Evolutionary conservation across 2,113 vertebrate species (phyloP).

Genomic region (Vulpes lagopus): DNA sequence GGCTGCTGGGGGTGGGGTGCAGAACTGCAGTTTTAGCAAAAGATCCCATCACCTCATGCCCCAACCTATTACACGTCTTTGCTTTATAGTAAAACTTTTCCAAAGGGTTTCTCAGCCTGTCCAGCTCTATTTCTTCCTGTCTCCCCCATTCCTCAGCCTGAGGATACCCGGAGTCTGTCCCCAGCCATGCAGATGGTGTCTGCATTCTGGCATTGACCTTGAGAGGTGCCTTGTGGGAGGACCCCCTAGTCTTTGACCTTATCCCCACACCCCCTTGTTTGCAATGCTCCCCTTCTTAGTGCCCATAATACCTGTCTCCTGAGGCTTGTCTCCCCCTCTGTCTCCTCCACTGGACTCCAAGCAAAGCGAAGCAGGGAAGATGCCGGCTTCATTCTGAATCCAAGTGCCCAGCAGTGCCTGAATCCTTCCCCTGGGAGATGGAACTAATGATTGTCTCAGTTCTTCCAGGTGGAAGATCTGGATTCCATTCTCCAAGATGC

Average conservation of each 20-base stretch:
- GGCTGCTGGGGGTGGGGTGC: neutral
- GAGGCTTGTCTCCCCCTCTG: no score
- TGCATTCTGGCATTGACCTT: neutral
- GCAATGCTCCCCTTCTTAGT: neutral
- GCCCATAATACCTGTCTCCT: accelerated
- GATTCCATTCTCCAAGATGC: neutral
- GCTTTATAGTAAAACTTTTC: neutral
- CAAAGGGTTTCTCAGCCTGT: neutral
- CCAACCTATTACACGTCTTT: neutral
- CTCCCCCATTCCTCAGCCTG: neutral
- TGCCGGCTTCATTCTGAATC: accelerated
- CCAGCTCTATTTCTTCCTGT: neutral
- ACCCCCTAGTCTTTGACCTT: neutral
- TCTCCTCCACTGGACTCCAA: neutral
- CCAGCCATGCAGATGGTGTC: accelerated
- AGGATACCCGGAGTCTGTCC: neutral
- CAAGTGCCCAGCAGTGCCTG: accelerated
- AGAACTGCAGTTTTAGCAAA: neutral
- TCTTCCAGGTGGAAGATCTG: neutral
- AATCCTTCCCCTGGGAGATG: neutral
- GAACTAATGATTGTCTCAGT: neutral
- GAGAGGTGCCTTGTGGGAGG: neutral
- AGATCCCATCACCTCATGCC: neutral
- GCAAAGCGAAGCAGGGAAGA: neutral
- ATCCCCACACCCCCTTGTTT: accelerated